Base-by-base conservation (phyloP, 2,797 vertebrate species). In the Siniperca undulata region DNA sequence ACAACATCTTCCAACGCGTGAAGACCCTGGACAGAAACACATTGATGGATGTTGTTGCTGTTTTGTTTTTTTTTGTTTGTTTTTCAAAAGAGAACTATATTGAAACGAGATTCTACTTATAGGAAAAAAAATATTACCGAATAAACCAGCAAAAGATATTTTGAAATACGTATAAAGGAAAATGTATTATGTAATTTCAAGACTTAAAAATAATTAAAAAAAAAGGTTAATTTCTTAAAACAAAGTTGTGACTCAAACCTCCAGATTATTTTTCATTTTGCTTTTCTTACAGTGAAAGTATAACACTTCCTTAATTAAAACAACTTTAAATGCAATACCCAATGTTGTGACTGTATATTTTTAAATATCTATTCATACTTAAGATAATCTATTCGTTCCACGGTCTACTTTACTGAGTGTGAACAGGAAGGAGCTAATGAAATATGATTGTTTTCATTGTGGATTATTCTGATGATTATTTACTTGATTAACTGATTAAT, bases 131-230 rank as follows among this genome's bases (percentile, higher is more conserved):
- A 93, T 95, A 94, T 90, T 90, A 91, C 87, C 86, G 88, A 94
- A 93, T 92, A 95, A 95, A 94, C 94, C 95, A 96, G 95, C 94
- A 95, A 88, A 93, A 89, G 80, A 94, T 95, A 96, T 96, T 96
- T 96, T 96, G 93, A 93, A 94, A 95, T 96, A 95, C 92, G 70
- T 91, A 88, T 89, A 92, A 93, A 91, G 58, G 64, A 94, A 93
- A 89, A 80, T 88, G 81, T 95, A 94, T 95, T 83, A 68, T 92
- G 66, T 94, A 91, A 87, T 80, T 91, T 90, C 80, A 82, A 72
- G 71, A 87, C 59, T 88, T 55, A 90, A 73, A 73, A 74, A 81
- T 30, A 30, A 30, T 3, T n/a, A n/a, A n/a, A 50, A 27, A 61
- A 75, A 85, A 89, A 91, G 59, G 74, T 91, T 88, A 86, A 94